Evolutionary conservation across 2,888 invertebrate species (phyloP).

Genomic region (Nymphalis c-album): DNA sequence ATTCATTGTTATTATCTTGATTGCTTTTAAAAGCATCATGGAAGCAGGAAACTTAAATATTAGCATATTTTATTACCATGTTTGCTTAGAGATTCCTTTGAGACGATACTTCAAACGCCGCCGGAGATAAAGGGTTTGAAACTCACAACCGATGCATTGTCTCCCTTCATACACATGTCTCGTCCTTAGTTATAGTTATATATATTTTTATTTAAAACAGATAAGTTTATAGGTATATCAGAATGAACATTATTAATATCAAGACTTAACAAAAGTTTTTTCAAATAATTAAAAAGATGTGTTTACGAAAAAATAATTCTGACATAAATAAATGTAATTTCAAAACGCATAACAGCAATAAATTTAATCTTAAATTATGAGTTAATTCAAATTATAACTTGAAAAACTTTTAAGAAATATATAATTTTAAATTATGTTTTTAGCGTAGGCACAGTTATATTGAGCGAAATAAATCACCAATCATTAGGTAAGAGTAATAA

Average conservation of each 20-base stretch:
- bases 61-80: conserved; percentile 70
- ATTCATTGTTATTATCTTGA: conserved; percentile 43
- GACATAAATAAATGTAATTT: too few species aligned
- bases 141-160: conserved; percentile 35
- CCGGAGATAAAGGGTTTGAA: conserved; percentile 56
- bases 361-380: too few species aligned
- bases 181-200: not conserved
- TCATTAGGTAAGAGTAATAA: conserved; percentile 13
- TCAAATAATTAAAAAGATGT: too few species aligned
- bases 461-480: conserved; percentile 26
- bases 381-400: too few species aligned
- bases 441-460: conserved; percentile 14
- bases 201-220: not conserved
- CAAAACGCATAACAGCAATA: too few species aligned
- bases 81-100: conserved; percentile 66
- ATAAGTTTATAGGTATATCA: not conserved
- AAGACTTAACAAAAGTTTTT: too few species aligned
- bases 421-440: too few species aligned
- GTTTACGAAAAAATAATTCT: too few species aligned
- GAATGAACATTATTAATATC: not conserved
- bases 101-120: conserved; percentile 51
- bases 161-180: conserved; percentile 19
- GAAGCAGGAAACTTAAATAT: conserved; percentile 69
- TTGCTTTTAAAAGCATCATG: conserved; percentile 52
- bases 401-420: too few species aligned